Evolutionary conservation across 1,140 invertebrate species (phyloP).

Genomic region (Drosophila ironensis): DNA sequence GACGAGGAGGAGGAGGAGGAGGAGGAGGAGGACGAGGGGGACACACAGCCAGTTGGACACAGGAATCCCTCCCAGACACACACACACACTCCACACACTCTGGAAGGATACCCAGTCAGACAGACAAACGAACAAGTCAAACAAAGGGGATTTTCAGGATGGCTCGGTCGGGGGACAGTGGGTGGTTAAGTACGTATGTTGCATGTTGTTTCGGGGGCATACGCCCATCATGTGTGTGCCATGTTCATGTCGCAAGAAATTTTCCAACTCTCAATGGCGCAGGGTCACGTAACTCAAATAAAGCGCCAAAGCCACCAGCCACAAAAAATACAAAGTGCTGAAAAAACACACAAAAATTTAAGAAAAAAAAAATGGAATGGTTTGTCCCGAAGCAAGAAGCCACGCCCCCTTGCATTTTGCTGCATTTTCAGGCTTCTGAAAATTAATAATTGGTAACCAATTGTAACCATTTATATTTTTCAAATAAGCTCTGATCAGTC

Average conservation of each 20-base stretch:
- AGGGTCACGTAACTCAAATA: constrained; percentile 78
- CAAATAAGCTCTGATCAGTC: no score
- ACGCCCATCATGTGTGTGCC: constrained; percentile 32
- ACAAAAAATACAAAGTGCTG: constrained; percentile 15
- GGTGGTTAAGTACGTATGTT: constrained; percentile 32
- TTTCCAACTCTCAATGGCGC: constrained; percentile 67
- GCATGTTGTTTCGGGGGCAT: constrained; percentile 37
- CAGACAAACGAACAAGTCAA: constrained; percentile 47
- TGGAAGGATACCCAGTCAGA: constrained; percentile 15
- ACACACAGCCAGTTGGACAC: constrained; percentile 43
- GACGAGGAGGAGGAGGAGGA: background rate
- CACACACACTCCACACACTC: constrained; percentile 1
- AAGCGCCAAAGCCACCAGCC: constrained; percentile 59
- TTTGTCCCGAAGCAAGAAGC: background rate
- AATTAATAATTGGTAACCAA: no score
- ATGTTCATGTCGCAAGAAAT: constrained; percentile 77
- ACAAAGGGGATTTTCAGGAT: constrained; percentile 21
- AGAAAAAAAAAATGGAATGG: constrained; percentile 5
- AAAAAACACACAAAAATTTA: constrained; percentile 23
- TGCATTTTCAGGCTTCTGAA: constrained; percentile 4
- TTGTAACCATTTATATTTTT: no score
- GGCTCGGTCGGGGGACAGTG: constrained; percentile 17
- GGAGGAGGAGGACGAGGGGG: constrained; percentile 17
- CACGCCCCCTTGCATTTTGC: constrained; percentile 14
- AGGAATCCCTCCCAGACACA: constrained; percentile 30